These are phyloP conservation scores for Odontocerum albicorne DNA, from an alignment of 2,888 invertebrate species.

Conservation along the genomic window DNA sequence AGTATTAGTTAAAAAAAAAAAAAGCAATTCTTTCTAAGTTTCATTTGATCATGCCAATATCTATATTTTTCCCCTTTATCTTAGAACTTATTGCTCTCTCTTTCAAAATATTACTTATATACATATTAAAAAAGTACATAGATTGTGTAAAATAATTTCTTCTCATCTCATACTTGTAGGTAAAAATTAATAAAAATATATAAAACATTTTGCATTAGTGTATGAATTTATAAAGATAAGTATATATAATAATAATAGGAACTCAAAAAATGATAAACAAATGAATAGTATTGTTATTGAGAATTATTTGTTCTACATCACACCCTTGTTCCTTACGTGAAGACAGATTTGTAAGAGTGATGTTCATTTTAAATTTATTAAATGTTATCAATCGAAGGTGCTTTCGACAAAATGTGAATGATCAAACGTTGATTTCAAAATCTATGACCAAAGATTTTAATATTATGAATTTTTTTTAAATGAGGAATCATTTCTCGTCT, in stretches of 20 bases:
- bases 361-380: neutral
- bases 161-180: constrained; percentile 30
- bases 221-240: constrained; percentile 7
- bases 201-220: constrained; percentile 12
- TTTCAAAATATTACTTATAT: constrained; percentile 20
- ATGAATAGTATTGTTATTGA: constrained; percentile 19
- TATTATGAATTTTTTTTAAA: too few species aligned
- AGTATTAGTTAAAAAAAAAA: neutral
- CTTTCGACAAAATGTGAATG: constrained; percentile 11
- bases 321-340: constrained; percentile 2
- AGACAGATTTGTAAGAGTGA: neutral
- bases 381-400: constrained; percentile 12
- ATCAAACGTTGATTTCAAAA: neutral
- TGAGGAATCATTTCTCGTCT: too few species aligned
- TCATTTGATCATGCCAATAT: constrained; percentile 21
- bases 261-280: constrained; percentile 16
- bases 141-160: constrained; percentile 28
- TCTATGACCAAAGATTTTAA: neutral
- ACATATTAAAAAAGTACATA: constrained; percentile 13
- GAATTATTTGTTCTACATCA: constrained; percentile 11
- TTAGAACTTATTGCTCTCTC: constrained; percentile 14
- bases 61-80: constrained; percentile 23
- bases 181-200: too few species aligned
- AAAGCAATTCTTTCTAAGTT: constrained; percentile 21
- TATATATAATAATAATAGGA: constrained; percentile 16